These are phyloP conservation scores for Brachylomia viminalis DNA, from an alignment of 2,888 invertebrate species.

Conservation along the genomic window DNA sequence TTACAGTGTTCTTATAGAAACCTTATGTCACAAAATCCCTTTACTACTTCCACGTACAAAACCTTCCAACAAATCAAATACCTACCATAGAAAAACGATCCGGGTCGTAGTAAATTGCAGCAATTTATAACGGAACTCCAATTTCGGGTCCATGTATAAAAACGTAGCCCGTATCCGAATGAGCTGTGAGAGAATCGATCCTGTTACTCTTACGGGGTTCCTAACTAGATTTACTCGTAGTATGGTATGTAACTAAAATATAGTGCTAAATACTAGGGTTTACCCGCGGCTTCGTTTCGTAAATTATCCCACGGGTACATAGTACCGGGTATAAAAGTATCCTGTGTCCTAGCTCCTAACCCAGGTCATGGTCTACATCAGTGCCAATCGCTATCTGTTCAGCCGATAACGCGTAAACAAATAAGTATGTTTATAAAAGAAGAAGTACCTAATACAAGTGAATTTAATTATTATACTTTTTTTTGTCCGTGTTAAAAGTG, in stretches of 20 bases:
- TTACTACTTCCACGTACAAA: background rate
- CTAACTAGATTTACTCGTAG: background rate
- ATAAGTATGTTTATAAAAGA: too few relatives aligned
- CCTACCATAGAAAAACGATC: slow-evolving; percentile 45
- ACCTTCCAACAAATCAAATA: slow-evolving; percentile 42
- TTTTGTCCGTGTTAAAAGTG: too few relatives aligned
- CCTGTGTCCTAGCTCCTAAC: background rate
- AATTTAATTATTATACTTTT: too few relatives aligned
- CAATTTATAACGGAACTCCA: slow-evolving; percentile 55
- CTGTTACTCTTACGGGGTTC: slow-evolving; percentile 4
- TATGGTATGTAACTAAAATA: background rate
- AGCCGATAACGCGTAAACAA: background rate
- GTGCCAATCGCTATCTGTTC: background rate
- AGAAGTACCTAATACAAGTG: too few relatives aligned
- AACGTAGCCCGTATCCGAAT: slow-evolving; percentile 18
- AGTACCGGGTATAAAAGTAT: background rate
- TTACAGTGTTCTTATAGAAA: background rate
- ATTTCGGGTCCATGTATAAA: slow-evolving; percentile 48
- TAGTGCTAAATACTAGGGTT: background rate
- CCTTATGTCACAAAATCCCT: slow-evolving; percentile 1
- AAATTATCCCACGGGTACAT: background rate
- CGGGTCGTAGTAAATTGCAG: slow-evolving; percentile 45
- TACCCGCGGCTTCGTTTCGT: background rate
- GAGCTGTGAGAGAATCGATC: slow-evolving; percentile 29
- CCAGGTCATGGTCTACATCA: background rate